Conservation (phyloP, 1,140 invertebrate species). For the Hirudo medicinalis region DNA sequence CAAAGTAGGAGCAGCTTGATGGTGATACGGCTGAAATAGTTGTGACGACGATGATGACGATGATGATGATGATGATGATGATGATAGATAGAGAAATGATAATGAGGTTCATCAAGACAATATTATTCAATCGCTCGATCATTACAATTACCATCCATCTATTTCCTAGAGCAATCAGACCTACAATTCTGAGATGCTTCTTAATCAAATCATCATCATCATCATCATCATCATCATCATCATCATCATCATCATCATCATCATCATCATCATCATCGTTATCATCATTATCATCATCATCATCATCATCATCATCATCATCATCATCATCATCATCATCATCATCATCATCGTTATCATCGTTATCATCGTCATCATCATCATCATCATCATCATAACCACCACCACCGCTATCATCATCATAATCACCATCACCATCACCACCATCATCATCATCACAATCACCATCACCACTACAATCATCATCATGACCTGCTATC, state of each 20-base stretch:
- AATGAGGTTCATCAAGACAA: no score
- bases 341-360: no score
- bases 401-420: constrained; percentile 41
- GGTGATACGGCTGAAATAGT: constrained; percentile 42
- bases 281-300: neutral
- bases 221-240: neutral
- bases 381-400: constrained; percentile 18
- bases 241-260: neutral
- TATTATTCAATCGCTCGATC: neutral
- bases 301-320: neutral
- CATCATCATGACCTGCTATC: constrained; percentile 34
- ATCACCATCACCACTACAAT: neutral
- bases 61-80: no score
- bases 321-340: neutral
- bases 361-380: neutral
- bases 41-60: no score
- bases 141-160: neutral
- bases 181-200: constrained; percentile 16
- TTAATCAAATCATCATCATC: neutral
- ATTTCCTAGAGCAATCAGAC: constrained; percentile 45
- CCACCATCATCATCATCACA: neutral
- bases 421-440: constrained; percentile 33
- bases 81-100: no score
- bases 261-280: neutral
- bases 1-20: constrained; percentile 40